Percentiles rank a stretch among this genome's conserved stretches.
Conservation (phyloP, 2,888 invertebrate genomes). For the Trissolcus brochymenae region DNA sequence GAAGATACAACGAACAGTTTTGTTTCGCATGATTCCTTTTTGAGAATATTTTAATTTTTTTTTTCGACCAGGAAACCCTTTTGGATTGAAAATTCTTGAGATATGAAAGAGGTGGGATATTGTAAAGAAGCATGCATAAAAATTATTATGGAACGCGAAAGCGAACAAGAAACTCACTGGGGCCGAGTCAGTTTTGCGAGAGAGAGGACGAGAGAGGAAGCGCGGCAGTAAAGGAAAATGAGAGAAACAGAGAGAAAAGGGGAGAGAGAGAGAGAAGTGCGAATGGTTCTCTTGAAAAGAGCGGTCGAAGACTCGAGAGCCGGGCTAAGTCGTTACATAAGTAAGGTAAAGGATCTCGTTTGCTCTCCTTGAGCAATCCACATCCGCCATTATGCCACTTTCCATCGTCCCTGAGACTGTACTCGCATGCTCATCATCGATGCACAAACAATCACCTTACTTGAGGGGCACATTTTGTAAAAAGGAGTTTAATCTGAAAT, state of each 20-base stretch:
- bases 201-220: constrained; percentile 12
- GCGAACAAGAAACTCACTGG: constrained; percentile 16
- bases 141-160: constrained; percentile 36
- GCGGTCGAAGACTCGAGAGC: constrained; percentile 71
- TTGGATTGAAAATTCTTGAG: too few species aligned
- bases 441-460: constrained; percentile 17
- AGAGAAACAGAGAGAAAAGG: neutral
- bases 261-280: constrained; percentile 35
- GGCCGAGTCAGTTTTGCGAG: constrained; percentile 11
- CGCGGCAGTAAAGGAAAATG: neutral
- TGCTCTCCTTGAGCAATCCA: constrained; percentile 71
- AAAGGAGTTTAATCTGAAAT: neutral
- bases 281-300: constrained; percentile 57
- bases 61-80: too few species aligned
- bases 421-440: neutral
- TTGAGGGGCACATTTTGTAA: constrained; percentile 12
- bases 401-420: constrained; percentile 69
- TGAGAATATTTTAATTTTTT: too few species aligned
- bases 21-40: too few species aligned
- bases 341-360: constrained; percentile 69
- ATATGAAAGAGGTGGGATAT: too few species aligned
- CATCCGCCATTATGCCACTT: constrained; percentile 74
- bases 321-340: constrained; percentile 71
- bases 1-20: too few species aligned
- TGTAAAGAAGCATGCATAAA: constrained; percentile 11